Conservation (phyloP, 1,140 invertebrate species). For the Bilobella aurantiaca region DNA sequence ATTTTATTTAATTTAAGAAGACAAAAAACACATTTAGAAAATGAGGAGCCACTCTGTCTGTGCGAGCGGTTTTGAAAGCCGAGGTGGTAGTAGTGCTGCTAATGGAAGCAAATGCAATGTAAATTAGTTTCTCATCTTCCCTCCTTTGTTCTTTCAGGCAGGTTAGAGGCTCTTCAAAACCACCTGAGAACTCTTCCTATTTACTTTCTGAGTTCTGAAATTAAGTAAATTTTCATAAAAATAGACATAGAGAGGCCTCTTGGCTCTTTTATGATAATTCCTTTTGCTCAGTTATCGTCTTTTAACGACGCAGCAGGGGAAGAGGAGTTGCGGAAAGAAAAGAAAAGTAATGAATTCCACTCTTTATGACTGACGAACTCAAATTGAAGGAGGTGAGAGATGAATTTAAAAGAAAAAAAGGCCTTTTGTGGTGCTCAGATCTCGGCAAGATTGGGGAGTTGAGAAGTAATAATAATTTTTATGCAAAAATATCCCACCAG, state of each 20-base stretch:
- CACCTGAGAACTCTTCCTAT: background rate
- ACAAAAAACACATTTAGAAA: too few species aligned
- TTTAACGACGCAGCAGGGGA: too few species aligned
- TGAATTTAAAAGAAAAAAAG: too few species aligned
- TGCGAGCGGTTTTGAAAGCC: too few species aligned
- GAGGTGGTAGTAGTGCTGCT: background rate
- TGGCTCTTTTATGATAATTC: background rate
- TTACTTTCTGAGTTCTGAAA: background rate
- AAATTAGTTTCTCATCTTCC: background rate
- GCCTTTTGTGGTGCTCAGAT: too few species aligned
- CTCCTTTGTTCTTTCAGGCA: background rate
- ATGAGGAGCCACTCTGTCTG: too few species aligned
- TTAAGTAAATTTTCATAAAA: background rate
- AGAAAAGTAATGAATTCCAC: background rate
- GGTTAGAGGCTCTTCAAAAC: background rate
- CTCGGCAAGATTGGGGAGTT: background rate
- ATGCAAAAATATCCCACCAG: background rate
- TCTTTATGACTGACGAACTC: too few species aligned
- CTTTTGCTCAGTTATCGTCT: background rate
- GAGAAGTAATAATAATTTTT: background rate
- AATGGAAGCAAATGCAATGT: background rate
- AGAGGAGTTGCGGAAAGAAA: background rate
- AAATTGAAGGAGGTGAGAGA: too few species aligned
- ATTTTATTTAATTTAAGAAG: too few species aligned
- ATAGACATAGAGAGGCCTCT: background rate